These are phyloP conservation scores for Enteromius radiatus DNA, from an alignment of 2,797 vertebrate species.

Conservation along the genomic window DNA sequence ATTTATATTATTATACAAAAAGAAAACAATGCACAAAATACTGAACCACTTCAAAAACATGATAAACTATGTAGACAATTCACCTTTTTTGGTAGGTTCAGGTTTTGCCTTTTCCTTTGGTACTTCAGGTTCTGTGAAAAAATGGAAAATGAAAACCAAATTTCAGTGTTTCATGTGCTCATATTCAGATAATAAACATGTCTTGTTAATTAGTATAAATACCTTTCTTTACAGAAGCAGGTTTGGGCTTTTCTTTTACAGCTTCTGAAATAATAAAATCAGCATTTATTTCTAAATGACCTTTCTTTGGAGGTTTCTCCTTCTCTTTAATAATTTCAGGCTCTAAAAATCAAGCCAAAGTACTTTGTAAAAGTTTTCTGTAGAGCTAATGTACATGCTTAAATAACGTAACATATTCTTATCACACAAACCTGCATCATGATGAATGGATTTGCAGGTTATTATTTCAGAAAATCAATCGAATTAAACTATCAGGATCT, in stretches of 20 bases:
- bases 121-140: slow-evolving; percentile 10
- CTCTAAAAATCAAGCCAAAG: slow-evolving; percentile 25
- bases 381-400: background rate
- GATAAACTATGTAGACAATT: background rate
- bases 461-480: background rate
- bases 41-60: background rate
- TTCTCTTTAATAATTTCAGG: slow-evolving; percentile 32
- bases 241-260: slow-evolving; percentile 27
- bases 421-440: background rate
- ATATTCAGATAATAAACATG: background rate
- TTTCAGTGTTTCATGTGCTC: background rate
- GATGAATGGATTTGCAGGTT: background rate
- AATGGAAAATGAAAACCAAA: background rate
- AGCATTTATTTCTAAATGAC: background rate
- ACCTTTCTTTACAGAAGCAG: slow-evolving; percentile 31
- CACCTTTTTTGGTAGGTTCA: slow-evolving; percentile 56
- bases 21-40: background rate
- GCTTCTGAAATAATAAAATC: slow-evolving; percentile 52
- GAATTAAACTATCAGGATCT: background rate
- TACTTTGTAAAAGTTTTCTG: background rate
- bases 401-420: background rate
- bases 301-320: slow-evolving; percentile 25
- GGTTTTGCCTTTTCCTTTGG: slow-evolving; percentile 63
- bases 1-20: background rate
- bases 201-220: background rate